These are phyloP conservation scores for Archegozetes longisetosus DNA, from an alignment of 1,140 invertebrate genomes.

Conservation along the genomic window DNA sequence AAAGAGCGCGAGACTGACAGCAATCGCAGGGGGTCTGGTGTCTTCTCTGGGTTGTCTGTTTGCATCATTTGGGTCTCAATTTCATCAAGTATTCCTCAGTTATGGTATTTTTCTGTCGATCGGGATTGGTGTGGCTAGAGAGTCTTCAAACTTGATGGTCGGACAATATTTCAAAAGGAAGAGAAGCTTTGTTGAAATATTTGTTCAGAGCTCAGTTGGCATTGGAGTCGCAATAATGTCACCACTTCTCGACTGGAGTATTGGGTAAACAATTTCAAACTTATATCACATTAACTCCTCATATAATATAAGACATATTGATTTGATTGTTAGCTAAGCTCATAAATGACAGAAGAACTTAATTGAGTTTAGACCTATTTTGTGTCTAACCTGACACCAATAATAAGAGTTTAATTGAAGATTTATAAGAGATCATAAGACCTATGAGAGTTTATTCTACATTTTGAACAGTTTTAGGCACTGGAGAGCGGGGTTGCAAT, in stretches of 20 bases:
- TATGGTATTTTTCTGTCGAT: slow-evolving; percentile 20
- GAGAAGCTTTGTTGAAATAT: not conserved
- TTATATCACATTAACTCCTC: too few species aligned
- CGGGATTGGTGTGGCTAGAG: not conserved
- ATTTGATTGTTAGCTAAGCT: too few species aligned
- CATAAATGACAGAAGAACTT: too few species aligned
- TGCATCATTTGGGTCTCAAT: slow-evolving; percentile 28
- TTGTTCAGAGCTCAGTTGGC: not conserved
- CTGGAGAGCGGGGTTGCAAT: not conserved
- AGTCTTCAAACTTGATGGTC: not conserved
- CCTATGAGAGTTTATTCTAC: too few species aligned
- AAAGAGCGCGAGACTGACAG: slow-evolving; percentile 23
- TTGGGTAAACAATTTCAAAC: not conserved
- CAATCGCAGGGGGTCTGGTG: slow-evolving; percentile 28
- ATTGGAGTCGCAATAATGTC: not conserved
- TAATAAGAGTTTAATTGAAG: too few species aligned
- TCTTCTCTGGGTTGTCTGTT: slow-evolving; percentile 29
- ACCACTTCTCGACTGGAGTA: not conserved
- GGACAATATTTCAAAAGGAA: not conserved
- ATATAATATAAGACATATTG: too few species aligned
- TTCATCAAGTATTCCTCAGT: slow-evolving; percentile 32
- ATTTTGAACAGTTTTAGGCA: not conserved
- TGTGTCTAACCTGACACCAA: too few species aligned
- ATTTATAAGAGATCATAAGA: too few species aligned
- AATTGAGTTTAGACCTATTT: too few species aligned